These are phyloP conservation scores for Ondatra zibethicus DNA, from an alignment of 2,113 vertebrate genomes.

Conservation along the genomic window DNA sequence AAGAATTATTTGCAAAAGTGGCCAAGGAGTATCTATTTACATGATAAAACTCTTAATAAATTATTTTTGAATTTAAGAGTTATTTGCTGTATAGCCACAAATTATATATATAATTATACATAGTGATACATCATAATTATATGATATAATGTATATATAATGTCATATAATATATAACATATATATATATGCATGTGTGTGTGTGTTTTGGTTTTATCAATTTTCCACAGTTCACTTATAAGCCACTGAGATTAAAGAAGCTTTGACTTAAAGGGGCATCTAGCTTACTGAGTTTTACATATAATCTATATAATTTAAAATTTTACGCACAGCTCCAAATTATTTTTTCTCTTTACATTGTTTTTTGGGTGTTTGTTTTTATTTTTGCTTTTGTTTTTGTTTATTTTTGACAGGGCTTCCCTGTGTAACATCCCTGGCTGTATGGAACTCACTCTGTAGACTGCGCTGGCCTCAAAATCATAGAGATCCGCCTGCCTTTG, in stretches of 20 bases:
- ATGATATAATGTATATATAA: too few relatives aligned
- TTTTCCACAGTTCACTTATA: not conserved
- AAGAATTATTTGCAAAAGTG: not conserved
- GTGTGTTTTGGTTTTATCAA: not conserved
- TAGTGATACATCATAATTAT: too few relatives aligned
- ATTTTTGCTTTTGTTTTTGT: too few relatives aligned
- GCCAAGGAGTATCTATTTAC: not conserved
- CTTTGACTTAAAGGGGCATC: not conserved
- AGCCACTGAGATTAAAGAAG: not conserved
- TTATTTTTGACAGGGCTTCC: too few relatives aligned
- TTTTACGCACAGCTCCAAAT: not conserved
- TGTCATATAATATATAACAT: too few relatives aligned
- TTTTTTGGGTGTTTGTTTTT: too few relatives aligned
- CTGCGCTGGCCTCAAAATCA: too few relatives aligned
- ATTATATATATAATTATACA: not conserved
- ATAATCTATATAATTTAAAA: not conserved
- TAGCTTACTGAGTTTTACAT: not conserved
- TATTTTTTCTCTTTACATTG: not conserved
- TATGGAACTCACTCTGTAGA: too few relatives aligned
- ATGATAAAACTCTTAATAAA: not conserved
- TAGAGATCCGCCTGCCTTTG: too few relatives aligned
- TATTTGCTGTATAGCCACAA: not conserved
- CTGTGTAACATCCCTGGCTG: too few relatives aligned
- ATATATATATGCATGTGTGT: too few relatives aligned
- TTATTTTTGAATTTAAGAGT: constrained; percentile 42